Evolutionary conservation across 2,797 vertebrate genomes (phyloP).

Genomic region (Natrix natrix): DNA sequence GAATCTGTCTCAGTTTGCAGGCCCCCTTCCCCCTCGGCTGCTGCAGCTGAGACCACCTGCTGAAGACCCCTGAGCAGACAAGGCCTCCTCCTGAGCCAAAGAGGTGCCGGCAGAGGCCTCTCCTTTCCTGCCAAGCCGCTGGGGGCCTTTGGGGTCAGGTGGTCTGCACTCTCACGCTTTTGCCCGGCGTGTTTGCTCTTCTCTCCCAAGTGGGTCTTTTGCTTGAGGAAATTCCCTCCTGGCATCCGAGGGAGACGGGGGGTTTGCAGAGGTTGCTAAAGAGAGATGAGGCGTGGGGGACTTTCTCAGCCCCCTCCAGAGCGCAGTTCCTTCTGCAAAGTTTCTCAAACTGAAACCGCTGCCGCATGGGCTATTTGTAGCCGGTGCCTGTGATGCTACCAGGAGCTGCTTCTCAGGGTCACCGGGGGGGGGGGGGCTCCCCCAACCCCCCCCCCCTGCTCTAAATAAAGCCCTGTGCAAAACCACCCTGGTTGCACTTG

Average conservation of each 20-base stretch:
- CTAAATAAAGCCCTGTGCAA: neutral
- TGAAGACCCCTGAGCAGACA: no score
- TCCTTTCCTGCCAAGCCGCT: no score
- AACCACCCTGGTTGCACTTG: neutral
- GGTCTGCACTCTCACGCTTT: neutral
- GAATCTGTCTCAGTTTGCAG: neutral
- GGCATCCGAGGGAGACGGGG: neutral
- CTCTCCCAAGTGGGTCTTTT: neutral
- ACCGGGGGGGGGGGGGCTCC: accelerated
- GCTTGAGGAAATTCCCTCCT: neutral
- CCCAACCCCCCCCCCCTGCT: accelerated
- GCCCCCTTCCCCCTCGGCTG: no score
- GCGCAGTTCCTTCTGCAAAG: neutral
- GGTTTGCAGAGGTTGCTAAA: neutral
- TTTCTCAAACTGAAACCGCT: neutral
- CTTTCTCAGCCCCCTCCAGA: neutral
- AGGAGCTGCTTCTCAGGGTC: neutral
- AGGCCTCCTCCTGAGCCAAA: no score
- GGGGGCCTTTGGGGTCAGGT: neutral
- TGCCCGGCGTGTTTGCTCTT: neutral
- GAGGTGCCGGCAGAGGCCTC: neutral
- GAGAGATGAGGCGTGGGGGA: accelerated
- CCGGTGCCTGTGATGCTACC: neutral
- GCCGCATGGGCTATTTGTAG: neutral
- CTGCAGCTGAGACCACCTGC: no score